A percentile compares a stretch with the other conserved stretches of the same genome.
Evolutionary conservation across 2,888 invertebrate species (phyloP).

Genomic region (Ichneumon xanthorius): DNA sequence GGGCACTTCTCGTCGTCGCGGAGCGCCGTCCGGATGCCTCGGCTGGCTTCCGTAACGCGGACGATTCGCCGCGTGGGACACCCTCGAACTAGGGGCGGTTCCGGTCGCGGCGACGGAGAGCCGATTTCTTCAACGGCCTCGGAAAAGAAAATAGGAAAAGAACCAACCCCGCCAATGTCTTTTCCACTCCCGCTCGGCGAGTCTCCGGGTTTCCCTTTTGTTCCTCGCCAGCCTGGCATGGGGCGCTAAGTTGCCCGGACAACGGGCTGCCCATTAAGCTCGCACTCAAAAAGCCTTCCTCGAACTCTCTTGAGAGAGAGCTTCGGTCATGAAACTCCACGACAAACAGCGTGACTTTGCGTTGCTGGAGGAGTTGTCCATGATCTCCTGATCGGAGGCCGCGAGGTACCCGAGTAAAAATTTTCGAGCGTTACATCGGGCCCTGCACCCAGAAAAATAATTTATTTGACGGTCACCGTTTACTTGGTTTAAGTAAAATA

Average conservation of each 20-base stretch:
- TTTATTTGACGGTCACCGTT: too few relatives aligned
- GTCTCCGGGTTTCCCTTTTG: constrained; percentile 31
- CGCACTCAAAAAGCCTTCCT: constrained; percentile 56
- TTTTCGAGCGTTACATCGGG: too few relatives aligned
- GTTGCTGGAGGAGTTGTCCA: too few relatives aligned
- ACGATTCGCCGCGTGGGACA: background rate
- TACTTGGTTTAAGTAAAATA: too few relatives aligned
- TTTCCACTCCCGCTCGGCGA: constrained; percentile 39
- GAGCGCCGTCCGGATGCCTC: constrained; percentile 24
- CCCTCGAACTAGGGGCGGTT: constrained; percentile 76
- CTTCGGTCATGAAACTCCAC: too few relatives aligned
- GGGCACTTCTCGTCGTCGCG: constrained; percentile 44
- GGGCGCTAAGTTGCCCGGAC: constrained; percentile 58
- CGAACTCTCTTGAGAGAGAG: constrained; percentile 38
- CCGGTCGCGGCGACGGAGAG: constrained; percentile 57
- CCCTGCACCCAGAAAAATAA: too few relatives aligned
- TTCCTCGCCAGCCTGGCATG: constrained; percentile 19
- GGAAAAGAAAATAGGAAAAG: constrained; percentile 55
- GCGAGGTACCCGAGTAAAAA: background rate
- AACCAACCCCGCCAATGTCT: constrained; percentile 51
- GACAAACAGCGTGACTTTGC: too few relatives aligned
- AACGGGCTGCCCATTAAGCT: constrained; percentile 63
- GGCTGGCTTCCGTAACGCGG: constrained; percentile 12
- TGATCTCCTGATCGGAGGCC: constrained; percentile 2
- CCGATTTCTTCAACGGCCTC: constrained; percentile 19